A percentile compares a stretch with the other conserved stretches of the same genome.
Conservation (phyloP, 2,113 vertebrate genomes). For the Phodopus roborovskii region DNA sequence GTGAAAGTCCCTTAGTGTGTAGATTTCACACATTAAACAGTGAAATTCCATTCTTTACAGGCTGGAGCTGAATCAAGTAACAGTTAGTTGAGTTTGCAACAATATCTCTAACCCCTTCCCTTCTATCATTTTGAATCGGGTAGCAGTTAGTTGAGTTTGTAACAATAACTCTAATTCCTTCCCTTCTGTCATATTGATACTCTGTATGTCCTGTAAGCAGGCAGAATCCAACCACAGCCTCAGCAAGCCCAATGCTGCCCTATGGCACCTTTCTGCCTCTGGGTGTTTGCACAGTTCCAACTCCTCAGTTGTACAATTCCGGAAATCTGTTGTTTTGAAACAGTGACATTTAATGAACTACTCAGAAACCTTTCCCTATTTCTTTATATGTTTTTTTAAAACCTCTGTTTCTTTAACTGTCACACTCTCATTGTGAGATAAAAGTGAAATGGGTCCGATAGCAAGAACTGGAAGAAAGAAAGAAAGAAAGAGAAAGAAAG, state of each 20-base stretch:
- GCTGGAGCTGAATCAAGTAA: not conserved
- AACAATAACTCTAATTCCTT: not conserved
- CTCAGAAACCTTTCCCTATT: constrained; percentile 37
- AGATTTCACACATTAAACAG: constrained; percentile 69
- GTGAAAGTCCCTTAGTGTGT: constrained; percentile 74
- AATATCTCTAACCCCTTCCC: not conserved
- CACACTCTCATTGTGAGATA: constrained; percentile 62
- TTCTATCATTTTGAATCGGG: not conserved
- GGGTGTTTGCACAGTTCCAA: not conserved
- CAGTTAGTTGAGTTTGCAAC: not conserved
- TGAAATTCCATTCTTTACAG: constrained; percentile 38
- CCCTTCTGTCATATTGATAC: not conserved
- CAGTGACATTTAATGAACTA: constrained; percentile 68
- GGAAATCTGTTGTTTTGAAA: constrained; percentile 56
- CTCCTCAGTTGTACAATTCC: not conserved
- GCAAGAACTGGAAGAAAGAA: not conserved
- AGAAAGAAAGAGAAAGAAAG: not conserved
- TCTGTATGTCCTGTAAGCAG: not conserved
- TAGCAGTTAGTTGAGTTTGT: not conserved
- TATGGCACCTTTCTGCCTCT: not conserved
- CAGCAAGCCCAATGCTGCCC: not conserved
- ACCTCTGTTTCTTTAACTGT: constrained; percentile 57
- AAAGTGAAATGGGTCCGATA: constrained; percentile 67
- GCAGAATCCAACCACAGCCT: rapidly evolving
- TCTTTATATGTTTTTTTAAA: constrained; percentile 50